Percentiles rank a stretch among this genome's conserved stretches.
phyloP scores from a whole-genome alignment of 2,797 vertebrate species.

The Paedocypris micromegethes region DNA sequence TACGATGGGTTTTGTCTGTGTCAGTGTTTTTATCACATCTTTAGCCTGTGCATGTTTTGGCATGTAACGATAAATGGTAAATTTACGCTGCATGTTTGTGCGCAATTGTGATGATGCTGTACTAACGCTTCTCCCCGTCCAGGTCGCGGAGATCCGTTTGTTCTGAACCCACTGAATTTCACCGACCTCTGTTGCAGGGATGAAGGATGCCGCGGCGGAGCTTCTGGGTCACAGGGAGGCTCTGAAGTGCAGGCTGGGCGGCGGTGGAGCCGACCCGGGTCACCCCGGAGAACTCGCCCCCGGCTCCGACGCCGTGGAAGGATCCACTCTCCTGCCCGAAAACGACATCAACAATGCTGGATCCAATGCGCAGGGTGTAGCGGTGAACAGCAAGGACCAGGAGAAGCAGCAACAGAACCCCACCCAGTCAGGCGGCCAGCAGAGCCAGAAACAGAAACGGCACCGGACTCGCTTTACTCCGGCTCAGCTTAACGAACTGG shows the following conservation, averaged over 20 bases:
- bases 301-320: conserved; percentile 86
- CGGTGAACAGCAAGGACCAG: conserved; percentile 84
- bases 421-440: conserved; percentile 72
- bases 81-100: background rate
- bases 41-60: conserved; percentile 4
- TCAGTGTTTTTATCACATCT: conserved; percentile 18
- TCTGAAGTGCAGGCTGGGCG: conserved; percentile 89
- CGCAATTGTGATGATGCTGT: background rate
- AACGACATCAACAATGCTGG: conserved; percentile 88
- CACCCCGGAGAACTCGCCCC: conserved; percentile 89
- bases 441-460: conserved; percentile 93
- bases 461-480: conserved; percentile 97
- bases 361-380: conserved; percentile 81
- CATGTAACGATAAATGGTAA: background rate
- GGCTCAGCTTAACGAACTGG: conserved; percentile 95
- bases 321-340: conserved; percentile 85
- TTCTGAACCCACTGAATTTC: conserved; percentile 20
- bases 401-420: conserved; percentile 82
- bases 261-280: conserved; percentile 72
- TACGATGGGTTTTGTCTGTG: conserved; percentile 55
- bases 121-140: conserved; percentile 14
- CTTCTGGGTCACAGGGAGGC: conserved; percentile 93
- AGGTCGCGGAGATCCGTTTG: background rate
- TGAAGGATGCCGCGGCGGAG: conserved; percentile 90
- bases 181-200: conserved; percentile 70